Evolutionary conservation across 1,140 invertebrate species (phyloP).

Genomic region (Drosophila ficusphila): DNA sequence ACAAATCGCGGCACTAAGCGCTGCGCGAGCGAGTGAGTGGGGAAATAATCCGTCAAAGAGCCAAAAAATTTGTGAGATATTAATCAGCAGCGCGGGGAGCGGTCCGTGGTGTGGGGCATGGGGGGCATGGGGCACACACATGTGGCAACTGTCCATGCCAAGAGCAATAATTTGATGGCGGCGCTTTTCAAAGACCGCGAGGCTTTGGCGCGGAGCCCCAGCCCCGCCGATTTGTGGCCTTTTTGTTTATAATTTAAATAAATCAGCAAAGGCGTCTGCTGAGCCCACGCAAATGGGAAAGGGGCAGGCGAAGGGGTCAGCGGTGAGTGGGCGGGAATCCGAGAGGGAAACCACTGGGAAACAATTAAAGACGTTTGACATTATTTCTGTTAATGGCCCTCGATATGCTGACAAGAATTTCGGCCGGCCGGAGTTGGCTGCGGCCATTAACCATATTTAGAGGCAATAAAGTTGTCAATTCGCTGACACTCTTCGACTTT

Average conservation of each 20-base stretch:
- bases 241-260: conserved; percentile 60
- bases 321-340: conserved; percentile 18
- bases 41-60: conserved; percentile 76
- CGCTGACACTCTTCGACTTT: conserved; percentile 33
- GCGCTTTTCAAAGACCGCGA: conserved; percentile 61
- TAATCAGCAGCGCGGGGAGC: conserved; percentile 49
- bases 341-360: conserved; percentile 51
- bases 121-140: conserved; percentile 48
- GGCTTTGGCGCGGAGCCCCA: neutral
- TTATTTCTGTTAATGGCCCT: conserved; percentile 68
- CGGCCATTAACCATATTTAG: conserved; percentile 78
- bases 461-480: conserved; percentile 77
- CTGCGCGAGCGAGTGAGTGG: conserved; percentile 34
- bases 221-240: conserved; percentile 26
- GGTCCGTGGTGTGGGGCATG: neutral
- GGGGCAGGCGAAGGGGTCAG: conserved; percentile 4
- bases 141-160: conserved; percentile 70
- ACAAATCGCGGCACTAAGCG: conserved; percentile 50
- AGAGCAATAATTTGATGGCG: conserved; percentile 70
- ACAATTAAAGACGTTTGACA: conserved; percentile 76
- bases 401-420: conserved; percentile 54
- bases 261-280: conserved; percentile 57
- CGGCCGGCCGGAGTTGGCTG: conserved; percentile 16
- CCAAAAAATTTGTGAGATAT: conserved; percentile 72
- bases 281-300: conserved; percentile 52